Evolutionary conservation across 2,888 invertebrate genomes (phyloP).

Genomic region (Melinaea marsaeus): DNA sequence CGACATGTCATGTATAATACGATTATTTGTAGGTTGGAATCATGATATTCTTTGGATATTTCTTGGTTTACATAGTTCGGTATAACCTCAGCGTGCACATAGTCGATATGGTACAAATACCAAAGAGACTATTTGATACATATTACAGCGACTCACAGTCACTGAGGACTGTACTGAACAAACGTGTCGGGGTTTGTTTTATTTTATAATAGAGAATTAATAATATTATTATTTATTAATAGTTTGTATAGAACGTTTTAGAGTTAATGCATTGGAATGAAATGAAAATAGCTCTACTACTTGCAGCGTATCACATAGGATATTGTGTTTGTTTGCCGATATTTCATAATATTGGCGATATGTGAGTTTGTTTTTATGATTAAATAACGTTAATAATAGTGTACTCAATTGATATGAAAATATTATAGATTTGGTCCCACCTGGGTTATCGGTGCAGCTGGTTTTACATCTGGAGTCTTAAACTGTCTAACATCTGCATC

Average conservation of each 20-base stretch:
- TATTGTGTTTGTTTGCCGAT: constrained; percentile 69
- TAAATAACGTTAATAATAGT: neutral
- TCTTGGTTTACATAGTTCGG: constrained; percentile 61
- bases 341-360: constrained; percentile 66
- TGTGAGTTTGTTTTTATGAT: constrained; percentile 41
- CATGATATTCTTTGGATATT: constrained; percentile 79
- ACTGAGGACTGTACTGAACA: constrained; percentile 21
- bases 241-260: constrained; percentile 47
- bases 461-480: constrained; percentile 56
- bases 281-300: constrained; percentile 55
- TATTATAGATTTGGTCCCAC: constrained; percentile 60
- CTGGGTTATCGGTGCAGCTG: constrained; percentile 63
- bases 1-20: constrained; percentile 2
- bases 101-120: constrained; percentile 59
- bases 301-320: constrained; percentile 67
- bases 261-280: constrained; percentile 62
- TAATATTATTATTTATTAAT: neutral
- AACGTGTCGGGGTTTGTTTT: constrained; percentile 31
- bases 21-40: constrained; percentile 59
- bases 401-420: too few relatives aligned
- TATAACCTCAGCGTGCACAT: constrained; percentile 71
- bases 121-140: constrained; percentile 26
- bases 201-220: neutral
- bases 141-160: constrained; percentile 22
- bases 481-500: constrained; percentile 61